Evolutionary conservation across 2,797 vertebrate species (phyloP), one percentile per base, ranked within the genome.

Genomic region (Ispidina lecontei): DNA sequence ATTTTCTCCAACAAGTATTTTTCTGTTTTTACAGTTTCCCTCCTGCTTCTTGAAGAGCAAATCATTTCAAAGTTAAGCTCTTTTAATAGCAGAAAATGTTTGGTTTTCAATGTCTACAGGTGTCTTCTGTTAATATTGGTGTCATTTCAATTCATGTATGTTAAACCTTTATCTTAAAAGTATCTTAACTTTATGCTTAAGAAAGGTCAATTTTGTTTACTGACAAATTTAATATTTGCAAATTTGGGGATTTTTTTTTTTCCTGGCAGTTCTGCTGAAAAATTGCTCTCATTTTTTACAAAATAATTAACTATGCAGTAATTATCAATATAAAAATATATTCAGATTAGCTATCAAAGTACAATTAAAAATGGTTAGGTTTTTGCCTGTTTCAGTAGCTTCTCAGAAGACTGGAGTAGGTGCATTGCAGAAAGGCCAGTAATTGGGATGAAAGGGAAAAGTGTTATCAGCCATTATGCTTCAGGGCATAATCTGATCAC

Each of bases 401-500:
- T 87, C 80, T 81, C 63, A 73, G 71, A 94, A 90, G 86, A 65
- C 41, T 18, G 16, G 29, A 15, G 44, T 91, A 85, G 73, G 41
- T 91, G 2, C 2, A 1, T 41, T 39, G 65, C 51, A 84, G 83
- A 68, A 63, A 88, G 74, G 71, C 54, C 91, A 89, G 46, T 94
- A 94, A 94, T 23, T 91, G 86, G 81, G 72, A 91, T 92, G 81
- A 95, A 96, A 93, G 67, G 35, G 78, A 87, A 86, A 94, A 94
- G 83, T 73, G 89, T 93, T 89, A 89, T 90, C 70, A 93, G 82
- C 84, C 86, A 63, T 94, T 92, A 69, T 91, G 95, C 95, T 96
- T 94, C 88, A 88, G 96, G 95, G 94, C 94, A 95, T 87, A 96
- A 96, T 95, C 84, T 95, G 94, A 95, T 96, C 93, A 93, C 86